Conservation (phyloP, 2,797 vertebrate species). For the Melanotaenia parkinsoni region DNA sequence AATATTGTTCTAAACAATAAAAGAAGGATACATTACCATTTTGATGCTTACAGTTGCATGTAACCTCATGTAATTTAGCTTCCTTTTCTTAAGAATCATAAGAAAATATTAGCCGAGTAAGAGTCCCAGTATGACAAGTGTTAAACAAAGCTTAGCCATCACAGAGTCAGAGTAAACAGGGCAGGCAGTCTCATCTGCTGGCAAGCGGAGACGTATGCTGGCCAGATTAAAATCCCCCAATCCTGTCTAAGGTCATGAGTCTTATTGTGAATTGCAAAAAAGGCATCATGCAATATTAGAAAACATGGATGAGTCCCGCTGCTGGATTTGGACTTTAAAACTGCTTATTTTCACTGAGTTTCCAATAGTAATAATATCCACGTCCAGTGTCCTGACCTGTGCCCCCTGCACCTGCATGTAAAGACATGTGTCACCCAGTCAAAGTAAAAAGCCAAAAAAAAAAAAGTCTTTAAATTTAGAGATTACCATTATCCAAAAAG, state of each 20-base stretch:
- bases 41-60: neutral
- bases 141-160: neutral
- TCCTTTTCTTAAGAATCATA: neutral
- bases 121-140: neutral
- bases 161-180: neutral
- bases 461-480: constrained; percentile 42
- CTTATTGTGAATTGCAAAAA: neutral
- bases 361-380: neutral
- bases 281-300: neutral
- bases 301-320: neutral
- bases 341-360: neutral
- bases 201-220: neutral
- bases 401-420: neutral
- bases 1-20: neutral
- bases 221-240: neutral
- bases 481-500: constrained; percentile 53
- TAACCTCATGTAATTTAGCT: neutral
- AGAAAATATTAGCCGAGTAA: neutral
- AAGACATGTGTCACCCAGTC: constrained; percentile 42
- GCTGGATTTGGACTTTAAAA: neutral
- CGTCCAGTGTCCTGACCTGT: constrained; percentile 4
- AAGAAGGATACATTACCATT: neutral
- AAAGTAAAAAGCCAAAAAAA: constrained; percentile 1
- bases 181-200: neutral
- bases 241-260: neutral